Percentiles rank a stretch among this genome's conserved stretches.
These are phyloP conservation scores for Gobio gobio DNA, from an alignment of 2,113 vertebrate species.

Conservation along the genomic window DNA sequence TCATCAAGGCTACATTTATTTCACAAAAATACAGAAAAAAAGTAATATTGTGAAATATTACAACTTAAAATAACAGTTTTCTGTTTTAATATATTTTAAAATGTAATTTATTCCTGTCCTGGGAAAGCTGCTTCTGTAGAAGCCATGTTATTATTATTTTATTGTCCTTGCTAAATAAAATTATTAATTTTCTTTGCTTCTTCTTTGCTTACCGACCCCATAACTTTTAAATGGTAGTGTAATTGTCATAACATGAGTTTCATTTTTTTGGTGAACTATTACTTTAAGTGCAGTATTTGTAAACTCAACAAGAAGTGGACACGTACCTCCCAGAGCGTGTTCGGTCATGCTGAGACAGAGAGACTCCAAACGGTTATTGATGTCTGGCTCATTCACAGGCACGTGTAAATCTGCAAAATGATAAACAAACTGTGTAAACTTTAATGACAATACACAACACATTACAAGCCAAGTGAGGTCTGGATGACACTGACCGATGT, in stretches of 20 bases:
- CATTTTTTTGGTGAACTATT: neutral
- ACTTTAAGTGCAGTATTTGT: neutral
- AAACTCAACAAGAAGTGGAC: neutral
- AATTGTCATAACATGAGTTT: neutral
- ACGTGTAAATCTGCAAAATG: conserved; percentile 87
- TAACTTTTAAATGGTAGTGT: neutral
- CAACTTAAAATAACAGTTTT: neutral
- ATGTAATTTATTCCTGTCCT: neutral
- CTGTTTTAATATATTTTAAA: neutral
- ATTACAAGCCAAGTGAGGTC: neutral
- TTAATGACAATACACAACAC: neutral
- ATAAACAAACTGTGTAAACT: neutral
- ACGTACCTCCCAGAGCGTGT: conserved; percentile 92
- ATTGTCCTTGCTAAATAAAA: neutral
- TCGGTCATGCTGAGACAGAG: conserved; percentile 99
- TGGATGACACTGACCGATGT: neutral
- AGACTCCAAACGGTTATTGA: conserved; percentile 99
- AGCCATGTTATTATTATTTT: too few species aligned
- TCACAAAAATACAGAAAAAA: neutral
- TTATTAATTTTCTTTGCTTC: neutral
- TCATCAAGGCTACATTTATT: neutral
- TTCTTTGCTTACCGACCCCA: neutral
- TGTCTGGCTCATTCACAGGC: conserved; percentile 95
- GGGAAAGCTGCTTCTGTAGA: neutral
- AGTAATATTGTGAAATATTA: neutral